Evolutionary conservation across 2,888 invertebrate genomes (phyloP).

Genomic region (Deroplatys truncata): DNA sequence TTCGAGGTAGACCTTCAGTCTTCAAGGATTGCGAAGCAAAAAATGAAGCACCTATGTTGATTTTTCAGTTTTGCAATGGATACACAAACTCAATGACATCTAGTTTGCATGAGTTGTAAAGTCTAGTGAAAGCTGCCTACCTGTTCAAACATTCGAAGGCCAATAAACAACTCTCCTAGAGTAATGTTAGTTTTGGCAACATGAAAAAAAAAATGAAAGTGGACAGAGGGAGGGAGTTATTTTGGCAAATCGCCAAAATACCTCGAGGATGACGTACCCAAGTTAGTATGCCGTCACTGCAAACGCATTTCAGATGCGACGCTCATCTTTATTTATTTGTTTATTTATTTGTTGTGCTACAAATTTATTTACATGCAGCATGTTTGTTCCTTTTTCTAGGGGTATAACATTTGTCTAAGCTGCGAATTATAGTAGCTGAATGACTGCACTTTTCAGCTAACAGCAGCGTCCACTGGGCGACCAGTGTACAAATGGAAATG

Average conservation of each 20-base stretch:
- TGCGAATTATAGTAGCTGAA: neutral
- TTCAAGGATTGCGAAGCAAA: neutral
- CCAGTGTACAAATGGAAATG: too few species aligned
- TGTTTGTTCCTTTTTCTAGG: neutral
- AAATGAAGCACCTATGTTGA: neutral
- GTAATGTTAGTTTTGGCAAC: neutral
- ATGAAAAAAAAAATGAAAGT: neutral
- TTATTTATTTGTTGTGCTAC: neutral
- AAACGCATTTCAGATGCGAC: neutral
- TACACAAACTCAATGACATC: neutral
- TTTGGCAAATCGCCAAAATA: constrained; percentile 3
- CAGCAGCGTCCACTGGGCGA: too few species aligned
- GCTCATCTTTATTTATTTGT: neutral
- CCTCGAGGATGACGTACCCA: neutral
- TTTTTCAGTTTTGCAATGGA: neutral
- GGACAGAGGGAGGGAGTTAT: neutral
- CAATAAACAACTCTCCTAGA: neutral
- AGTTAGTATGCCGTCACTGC: neutral
- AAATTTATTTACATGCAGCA: neutral
- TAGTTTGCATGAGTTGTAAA: neutral
- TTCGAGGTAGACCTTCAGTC: neutral
- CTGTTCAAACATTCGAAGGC: neutral
- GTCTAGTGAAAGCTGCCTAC: neutral
- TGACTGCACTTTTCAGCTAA: too few species aligned
- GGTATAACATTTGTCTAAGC: neutral